Conservation (phyloP, 2,888 invertebrate genomes). For the Macroteleia sp. region DNA sequence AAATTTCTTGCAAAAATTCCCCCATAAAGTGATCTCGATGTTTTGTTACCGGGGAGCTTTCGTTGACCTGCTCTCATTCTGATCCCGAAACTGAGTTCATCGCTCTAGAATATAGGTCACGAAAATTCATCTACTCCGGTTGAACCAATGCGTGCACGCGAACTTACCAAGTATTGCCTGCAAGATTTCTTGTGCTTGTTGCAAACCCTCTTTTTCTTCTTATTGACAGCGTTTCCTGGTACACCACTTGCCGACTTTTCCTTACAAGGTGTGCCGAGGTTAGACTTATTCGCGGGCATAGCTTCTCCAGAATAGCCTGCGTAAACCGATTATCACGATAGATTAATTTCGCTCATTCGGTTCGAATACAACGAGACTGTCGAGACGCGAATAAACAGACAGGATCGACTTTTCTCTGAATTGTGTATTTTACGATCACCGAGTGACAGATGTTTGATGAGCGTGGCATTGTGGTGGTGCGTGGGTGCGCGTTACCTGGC, state of each 20-base stretch:
- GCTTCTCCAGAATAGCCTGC: neutral
- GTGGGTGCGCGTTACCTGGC: slow-evolving; percentile 46
- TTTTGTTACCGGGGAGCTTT: neutral
- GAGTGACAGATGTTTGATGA: slow-evolving; percentile 41
- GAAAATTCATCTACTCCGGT: slow-evolving; percentile 65
- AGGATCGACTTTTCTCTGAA: slow-evolving; percentile 4
- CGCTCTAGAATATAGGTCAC: slow-evolving; percentile 49
- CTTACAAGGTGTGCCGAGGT: slow-evolving; percentile 74
- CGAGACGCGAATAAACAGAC: neutral
- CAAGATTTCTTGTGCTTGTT: slow-evolving; percentile 80
- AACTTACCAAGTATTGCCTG: slow-evolving; percentile 80
- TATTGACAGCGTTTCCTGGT: slow-evolving; percentile 65
- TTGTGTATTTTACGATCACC: slow-evolving; percentile 10
- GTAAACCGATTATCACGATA: neutral
- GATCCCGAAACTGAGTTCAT: slow-evolving; percentile 48
- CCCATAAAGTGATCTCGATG: too few species aligned
- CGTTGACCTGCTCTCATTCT: neutral
- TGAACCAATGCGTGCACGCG: too few species aligned
- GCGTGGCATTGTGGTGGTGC: slow-evolving; percentile 20
- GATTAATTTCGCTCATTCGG: neutral
- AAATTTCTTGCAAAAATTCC: too few species aligned
- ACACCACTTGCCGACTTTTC: slow-evolving; percentile 76
- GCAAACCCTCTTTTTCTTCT: slow-evolving; percentile 77
- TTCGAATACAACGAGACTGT: neutral
- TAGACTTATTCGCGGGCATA: slow-evolving; percentile 81